These are phyloP conservation scores for Noctua janthina DNA, from an alignment of 2,888 invertebrate genomes.

Conservation along the genomic window DNA sequence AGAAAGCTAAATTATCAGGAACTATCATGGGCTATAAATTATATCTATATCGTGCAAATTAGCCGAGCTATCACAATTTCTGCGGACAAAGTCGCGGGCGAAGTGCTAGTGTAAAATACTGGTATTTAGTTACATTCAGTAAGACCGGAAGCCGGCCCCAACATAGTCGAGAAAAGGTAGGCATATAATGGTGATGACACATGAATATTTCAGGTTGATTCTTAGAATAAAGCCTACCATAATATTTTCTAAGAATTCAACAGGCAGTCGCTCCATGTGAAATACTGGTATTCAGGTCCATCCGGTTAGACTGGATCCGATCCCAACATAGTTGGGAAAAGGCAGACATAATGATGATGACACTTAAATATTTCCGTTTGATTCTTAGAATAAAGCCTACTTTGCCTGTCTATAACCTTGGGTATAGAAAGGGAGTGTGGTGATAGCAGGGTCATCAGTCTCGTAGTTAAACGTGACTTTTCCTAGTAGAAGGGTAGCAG, in stretches of 20 bases:
- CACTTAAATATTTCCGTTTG: not conserved
- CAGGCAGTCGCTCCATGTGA: not conserved
- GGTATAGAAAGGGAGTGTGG: conserved; percentile 2
- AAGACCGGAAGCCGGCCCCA: too few relatives aligned
- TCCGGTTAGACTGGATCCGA: not conserved
- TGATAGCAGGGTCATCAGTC: not conserved
- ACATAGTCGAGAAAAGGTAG: too few relatives aligned
- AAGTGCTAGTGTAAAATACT: too few relatives aligned
- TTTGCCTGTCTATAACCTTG: conserved; percentile 9
- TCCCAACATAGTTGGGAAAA: not conserved
- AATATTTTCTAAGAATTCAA: not conserved
- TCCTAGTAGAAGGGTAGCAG: not conserved
- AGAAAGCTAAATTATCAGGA: too few relatives aligned
- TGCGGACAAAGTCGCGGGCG: too few relatives aligned
- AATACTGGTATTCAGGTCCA: not conserved
- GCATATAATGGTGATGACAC: too few relatives aligned
- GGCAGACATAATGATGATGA: not conserved
- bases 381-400: conserved; percentile 12
- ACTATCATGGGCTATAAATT: too few relatives aligned
- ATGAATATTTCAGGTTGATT: conserved; percentile 6
- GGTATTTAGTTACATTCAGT: too few relatives aligned
- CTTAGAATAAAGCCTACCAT: not conserved
- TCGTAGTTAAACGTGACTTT: conserved; percentile 7
- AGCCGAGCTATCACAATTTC: too few relatives aligned
- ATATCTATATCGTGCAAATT: too few relatives aligned